phyloP scores from a whole-genome alignment of 1,140 invertebrate species.

The Drosophila teissieri region DNA sequence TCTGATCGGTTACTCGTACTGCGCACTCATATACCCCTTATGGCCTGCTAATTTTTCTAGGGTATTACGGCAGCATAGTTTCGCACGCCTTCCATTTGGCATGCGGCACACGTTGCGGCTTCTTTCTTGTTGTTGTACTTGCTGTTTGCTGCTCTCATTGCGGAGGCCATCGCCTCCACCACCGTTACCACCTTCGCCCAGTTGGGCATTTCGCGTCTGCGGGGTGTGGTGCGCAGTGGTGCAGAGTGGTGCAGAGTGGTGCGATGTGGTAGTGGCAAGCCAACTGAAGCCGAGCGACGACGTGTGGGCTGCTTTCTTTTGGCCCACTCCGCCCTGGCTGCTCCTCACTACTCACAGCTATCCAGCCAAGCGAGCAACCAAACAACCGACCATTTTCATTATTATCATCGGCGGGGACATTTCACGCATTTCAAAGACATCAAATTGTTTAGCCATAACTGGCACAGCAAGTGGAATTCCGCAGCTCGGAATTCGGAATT shows the following conservation, averaged over 20 bases:
- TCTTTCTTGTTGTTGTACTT: conserved; percentile 13
- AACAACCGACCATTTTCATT: conserved; percentile 20
- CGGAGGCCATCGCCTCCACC: conserved; percentile 49
- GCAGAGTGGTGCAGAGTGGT: conserved; percentile 2
- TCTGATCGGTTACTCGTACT: too few relatives aligned
- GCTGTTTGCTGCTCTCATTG: conserved; percentile 67
- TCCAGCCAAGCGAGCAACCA: conserved; percentile 2
- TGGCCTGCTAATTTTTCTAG: conserved; percentile 18
- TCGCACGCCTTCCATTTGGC: conserved; percentile 76
- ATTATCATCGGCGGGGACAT: conserved; percentile 58
- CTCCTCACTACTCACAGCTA: conserved; percentile 17
- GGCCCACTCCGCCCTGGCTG: conserved; percentile 29
- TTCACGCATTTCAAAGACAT: conserved; percentile 70
- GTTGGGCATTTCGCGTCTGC: conserved; percentile 28
- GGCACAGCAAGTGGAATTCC: conserved; percentile 61
- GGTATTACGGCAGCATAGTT: conserved; percentile 57
- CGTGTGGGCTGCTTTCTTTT: conserved; percentile 54
- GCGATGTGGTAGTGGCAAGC: conserved; percentile 12
- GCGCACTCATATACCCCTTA: background rate
- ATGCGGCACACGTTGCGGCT: conserved; percentile 71
- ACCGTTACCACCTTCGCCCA: conserved; percentile 39
- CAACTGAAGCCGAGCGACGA: conserved; percentile 24
- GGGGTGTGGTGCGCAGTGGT: conserved; percentile 17
- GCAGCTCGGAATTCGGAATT: conserved; percentile 29
- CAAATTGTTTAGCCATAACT: conserved; percentile 73